phyloP scores from a whole-genome alignment of 2,113 vertebrate species.

The Collichthys lucidus region DNA sequence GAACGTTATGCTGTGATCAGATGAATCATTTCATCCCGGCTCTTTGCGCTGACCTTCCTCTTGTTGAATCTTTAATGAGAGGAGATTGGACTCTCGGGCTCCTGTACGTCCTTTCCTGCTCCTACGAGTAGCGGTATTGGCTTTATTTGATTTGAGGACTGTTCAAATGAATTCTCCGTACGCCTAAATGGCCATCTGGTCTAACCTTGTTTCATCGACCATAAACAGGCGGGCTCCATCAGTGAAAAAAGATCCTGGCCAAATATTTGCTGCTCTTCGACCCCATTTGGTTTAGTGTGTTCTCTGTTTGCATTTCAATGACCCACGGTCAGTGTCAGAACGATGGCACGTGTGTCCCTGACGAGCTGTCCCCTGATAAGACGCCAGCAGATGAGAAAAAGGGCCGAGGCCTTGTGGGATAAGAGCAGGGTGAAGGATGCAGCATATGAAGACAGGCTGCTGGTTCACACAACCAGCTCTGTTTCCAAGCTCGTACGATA shows the following conservation, averaged over 20 bases:
- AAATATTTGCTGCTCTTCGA: slow-evolving; percentile 86
- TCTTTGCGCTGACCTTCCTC: slow-evolving; percentile 31
- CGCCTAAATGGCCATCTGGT: slow-evolving; percentile 70
- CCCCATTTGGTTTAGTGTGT: slow-evolving; percentile 78
- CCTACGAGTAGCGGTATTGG: slow-evolving; percentile 23
- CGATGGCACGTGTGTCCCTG: slow-evolving; percentile 83
- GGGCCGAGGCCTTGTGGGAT: slow-evolving; percentile 78
- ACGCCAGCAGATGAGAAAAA: slow-evolving; percentile 60
- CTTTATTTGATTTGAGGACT: slow-evolving; percentile 71
- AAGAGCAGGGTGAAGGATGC: slow-evolving; percentile 81
- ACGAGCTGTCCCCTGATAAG: slow-evolving; percentile 80
- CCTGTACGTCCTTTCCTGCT: slow-evolving; percentile 24
- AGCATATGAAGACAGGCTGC: slow-evolving; percentile 74
- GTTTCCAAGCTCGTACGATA: slow-evolving; percentile 18
- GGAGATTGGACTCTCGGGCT: slow-evolving; percentile 54
- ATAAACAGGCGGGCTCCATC: slow-evolving; percentile 77
- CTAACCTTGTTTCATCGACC: slow-evolving; percentile 73
- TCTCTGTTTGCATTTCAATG: slow-evolving; percentile 83
- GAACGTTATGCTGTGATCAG: slow-evolving; percentile 18
- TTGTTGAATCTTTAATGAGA: slow-evolving; percentile 64
- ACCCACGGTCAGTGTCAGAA: slow-evolving; percentile 81
- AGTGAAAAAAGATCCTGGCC: slow-evolving; percentile 72
- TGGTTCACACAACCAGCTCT: slow-evolving; percentile 61
- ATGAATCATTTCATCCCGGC: slow-evolving; percentile 12
- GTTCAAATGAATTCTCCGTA: slow-evolving; percentile 54